A percentile compares a stretch with the other conserved stretches of the same genome.
These are phyloP conservation scores for Ranitomeya imitator DNA, from an alignment of 2,113 vertebrate genomes.

Conservation along the genomic window DNA sequence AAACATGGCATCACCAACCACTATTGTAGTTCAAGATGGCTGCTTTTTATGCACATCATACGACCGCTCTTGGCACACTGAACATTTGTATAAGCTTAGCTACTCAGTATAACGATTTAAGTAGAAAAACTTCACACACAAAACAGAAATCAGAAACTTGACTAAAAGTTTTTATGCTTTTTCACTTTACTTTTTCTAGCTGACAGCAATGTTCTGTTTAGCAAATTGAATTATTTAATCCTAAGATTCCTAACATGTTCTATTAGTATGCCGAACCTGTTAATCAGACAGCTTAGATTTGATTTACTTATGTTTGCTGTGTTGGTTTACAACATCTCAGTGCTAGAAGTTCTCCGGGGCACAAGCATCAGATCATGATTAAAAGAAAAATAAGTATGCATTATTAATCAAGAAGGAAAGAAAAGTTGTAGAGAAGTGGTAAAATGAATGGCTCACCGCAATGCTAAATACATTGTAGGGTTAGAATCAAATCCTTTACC, in stretches of 20 bases:
- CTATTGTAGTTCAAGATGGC: no score
- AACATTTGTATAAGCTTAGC: no score
- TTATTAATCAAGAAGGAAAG: constrained; percentile 2
- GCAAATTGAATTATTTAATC: background rate
- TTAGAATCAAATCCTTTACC: background rate
- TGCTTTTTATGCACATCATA: no score
- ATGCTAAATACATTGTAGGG: background rate
- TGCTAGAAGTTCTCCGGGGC: background rate
- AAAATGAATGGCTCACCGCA: background rate
- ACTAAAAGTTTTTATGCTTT: background rate
- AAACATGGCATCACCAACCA: no score
- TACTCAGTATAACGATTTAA: background rate
- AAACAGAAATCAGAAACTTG: background rate
- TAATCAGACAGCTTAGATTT: constrained; percentile 36
- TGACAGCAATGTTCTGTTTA: constrained; percentile 31
- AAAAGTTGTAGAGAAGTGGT: background rate
- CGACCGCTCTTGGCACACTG: no score
- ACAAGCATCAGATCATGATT: constrained; percentile 15
- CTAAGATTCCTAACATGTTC: background rate
- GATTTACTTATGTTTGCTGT: constrained; percentile 20
- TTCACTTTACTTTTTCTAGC: background rate
- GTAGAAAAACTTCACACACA: background rate
- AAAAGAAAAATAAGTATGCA: background rate
- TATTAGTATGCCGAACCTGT: constrained; percentile 24
- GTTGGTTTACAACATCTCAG: constrained; percentile 28